Conservation (phyloP, 2,888 invertebrate genomes). For the Pterostichus niger region DNA sequence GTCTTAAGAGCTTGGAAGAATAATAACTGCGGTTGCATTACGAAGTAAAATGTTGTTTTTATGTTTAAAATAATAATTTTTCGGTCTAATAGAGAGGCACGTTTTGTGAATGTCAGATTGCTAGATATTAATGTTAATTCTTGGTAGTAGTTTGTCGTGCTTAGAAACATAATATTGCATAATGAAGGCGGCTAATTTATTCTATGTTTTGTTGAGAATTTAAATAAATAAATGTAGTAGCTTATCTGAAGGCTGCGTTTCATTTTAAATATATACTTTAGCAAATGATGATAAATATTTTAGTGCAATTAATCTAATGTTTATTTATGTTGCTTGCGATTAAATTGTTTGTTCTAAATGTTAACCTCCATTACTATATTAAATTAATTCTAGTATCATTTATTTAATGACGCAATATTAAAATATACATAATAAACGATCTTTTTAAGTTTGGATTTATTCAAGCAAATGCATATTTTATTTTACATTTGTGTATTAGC, state of each 20-base stretch:
- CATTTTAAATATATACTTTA: background rate
- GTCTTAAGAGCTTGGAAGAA: constrained; percentile 12
- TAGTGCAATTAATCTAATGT: background rate
- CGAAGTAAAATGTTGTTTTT: constrained; percentile 37
- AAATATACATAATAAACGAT: constrained; percentile 8
- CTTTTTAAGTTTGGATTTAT: constrained; percentile 2
- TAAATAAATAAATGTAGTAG: constrained; percentile 2
- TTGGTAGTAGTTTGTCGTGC: constrained; percentile 10
- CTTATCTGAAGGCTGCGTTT: background rate
- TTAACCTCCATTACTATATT: background rate
- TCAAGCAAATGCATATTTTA: background rate
- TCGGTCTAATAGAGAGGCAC: constrained; percentile 1
- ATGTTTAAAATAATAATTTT: constrained; percentile 55
- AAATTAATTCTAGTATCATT: background rate
- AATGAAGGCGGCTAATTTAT: background rate
- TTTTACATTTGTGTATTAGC: background rate
- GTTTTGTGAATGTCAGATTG: constrained; percentile 21
- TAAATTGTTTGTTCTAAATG: too few species aligned
- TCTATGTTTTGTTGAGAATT: background rate
- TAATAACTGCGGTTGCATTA: constrained; percentile 30
- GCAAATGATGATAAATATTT: too few species aligned
- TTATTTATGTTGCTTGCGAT: background rate
- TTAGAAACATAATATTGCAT: constrained; percentile 21
- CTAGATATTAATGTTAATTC: constrained; percentile 5
- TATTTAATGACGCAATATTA: constrained; percentile 1